Evolutionary conservation across 2,113 vertebrate species (phyloP), one percentile per base, ranked within the genome.

Genomic region (Micromys minutus): DNA sequence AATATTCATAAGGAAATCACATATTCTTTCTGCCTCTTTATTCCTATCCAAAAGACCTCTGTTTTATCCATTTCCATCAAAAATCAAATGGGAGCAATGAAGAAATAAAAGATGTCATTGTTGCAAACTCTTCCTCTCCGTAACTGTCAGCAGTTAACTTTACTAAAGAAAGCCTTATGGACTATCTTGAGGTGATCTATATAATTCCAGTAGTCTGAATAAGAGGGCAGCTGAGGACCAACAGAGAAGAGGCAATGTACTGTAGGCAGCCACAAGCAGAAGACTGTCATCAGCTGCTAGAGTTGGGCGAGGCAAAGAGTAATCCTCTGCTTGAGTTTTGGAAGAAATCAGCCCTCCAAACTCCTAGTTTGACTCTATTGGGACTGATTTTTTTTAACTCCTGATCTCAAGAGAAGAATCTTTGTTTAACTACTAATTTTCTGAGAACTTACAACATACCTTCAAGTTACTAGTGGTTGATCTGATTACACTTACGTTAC

Each of bases 51-150:
- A 75, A 93, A 86, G 57, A 81, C 13, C n/a, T 96, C 52, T 86
- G 67, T 42, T n/a, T 95, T 89, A 57, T 86, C 50, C 24, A 22
- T 47, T n/a, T 61, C 19, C 39, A 81, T 63, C 7, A 83, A 21
- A 86, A 47, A 45, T 74, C 39, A 95, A 89, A 52, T 19, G 2
- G 52, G 31, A 94, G 19, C 8, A 81, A 84, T n/a, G 94, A 3
- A 91, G 57, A 93, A 91, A 92, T 63, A 89, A 89, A 85, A 94
- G 50, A 57, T 95, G 67, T 31, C 45, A 22, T 67, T 47, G 10
- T 91, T 92, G 31, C n/a, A 39, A 45, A 79, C 39, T 95, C 55
- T 42, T 34, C 90, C 16, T 85, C 50, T 89, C 72, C 65, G 55
- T 93, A 61, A 45, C 39, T 45, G 31, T 61, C 81, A 55, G 17